Evolutionary conservation across 2,797 vertebrate species (phyloP), one percentile per base, ranked within the genome.

Genomic region (Cossypha polioptera): DNA sequence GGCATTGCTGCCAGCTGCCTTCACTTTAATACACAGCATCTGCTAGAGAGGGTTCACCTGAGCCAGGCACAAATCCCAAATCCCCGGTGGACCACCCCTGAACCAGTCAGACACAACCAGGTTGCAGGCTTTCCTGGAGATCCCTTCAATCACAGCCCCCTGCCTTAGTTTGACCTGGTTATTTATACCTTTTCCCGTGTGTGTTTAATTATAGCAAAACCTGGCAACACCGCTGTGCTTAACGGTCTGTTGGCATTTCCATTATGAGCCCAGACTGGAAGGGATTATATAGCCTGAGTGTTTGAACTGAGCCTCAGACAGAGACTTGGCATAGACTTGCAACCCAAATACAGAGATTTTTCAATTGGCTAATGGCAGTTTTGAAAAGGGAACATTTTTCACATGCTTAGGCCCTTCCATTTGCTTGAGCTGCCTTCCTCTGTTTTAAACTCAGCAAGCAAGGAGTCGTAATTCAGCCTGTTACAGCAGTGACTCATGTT

Each of bases 311-410:
- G 82, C 86, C 72, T 94, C 93, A 95, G 93, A 93, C 77, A 82
- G 89, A 81, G 94, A 86, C 91, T 96, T 97, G 95, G 93, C 94
- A 74, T 71, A 75, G 91, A 68, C 47, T 62, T 86, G 48, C 89
- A 90, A 86, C 76, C 82, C 78, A 95, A 95, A 94, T 77, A 91
- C 89, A 93, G 92, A 94, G 86, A 85, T 96, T 93, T 95, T 95
- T 95, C 94, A 96, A 90, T 83, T 95, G 92, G 93, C 88, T 96
- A 95, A 91, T 90, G 84, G 81, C 62, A 91, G 84, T 95, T 93
- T 91, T 85, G 76, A 95, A 95, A 96, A 95, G 86, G 68, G 54
- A 96, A 88, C 87, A 94, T 96, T 94, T 97, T 96, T 96, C 92
- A 94, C 92, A 90, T 96, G 93, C 95, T 94, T 93, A 90, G 84